phyloP scores from a whole-genome alignment of 2,113 vertebrate species.

The Ardeotis arabs region DNA sequence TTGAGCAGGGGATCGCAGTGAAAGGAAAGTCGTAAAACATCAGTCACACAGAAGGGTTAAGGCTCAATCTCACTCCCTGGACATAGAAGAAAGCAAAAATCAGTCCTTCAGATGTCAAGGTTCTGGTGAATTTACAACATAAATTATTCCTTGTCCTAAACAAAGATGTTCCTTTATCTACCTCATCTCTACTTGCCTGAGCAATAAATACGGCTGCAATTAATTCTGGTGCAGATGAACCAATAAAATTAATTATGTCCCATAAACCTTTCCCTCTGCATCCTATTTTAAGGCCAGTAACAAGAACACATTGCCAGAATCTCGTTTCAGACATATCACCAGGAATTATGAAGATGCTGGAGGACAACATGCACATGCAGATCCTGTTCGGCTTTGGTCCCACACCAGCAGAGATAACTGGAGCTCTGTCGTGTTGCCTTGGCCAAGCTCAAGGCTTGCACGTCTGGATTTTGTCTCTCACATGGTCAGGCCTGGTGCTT shows the following conservation, averaged over 20 bases:
- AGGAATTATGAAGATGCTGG: neutral
- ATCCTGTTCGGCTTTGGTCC: neutral
- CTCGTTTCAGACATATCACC: neutral
- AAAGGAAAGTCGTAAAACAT: neutral
- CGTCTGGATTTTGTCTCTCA: neutral
- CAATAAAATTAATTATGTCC: slow-evolving; percentile 45
- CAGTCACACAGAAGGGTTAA: neutral
- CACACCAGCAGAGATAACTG: neutral
- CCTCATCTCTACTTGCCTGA: slow-evolving; percentile 28
- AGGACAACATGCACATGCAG: neutral
- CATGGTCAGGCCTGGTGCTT: neutral
- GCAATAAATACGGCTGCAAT: slow-evolving; percentile 53
- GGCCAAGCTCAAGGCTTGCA: neutral
- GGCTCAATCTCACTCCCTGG: neutral
- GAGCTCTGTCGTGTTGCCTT: neutral
- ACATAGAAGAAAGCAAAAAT: neutral
- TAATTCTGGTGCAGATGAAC: slow-evolving; percentile 50
- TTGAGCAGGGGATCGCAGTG: neutral
- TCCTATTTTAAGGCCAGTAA: slow-evolving; percentile 29
- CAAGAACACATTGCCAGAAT: neutral
- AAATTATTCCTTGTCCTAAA: slow-evolving; percentile 52
- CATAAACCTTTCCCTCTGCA: slow-evolving; percentile 38
- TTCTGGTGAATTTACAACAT: slow-evolving; percentile 15
- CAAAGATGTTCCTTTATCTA: slow-evolving; percentile 37
- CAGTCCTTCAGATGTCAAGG: slow-evolving; percentile 25